phyloP scores from a whole-genome alignment of 1,140 invertebrate genomes.

The Holotrichia oblita region DNA sequence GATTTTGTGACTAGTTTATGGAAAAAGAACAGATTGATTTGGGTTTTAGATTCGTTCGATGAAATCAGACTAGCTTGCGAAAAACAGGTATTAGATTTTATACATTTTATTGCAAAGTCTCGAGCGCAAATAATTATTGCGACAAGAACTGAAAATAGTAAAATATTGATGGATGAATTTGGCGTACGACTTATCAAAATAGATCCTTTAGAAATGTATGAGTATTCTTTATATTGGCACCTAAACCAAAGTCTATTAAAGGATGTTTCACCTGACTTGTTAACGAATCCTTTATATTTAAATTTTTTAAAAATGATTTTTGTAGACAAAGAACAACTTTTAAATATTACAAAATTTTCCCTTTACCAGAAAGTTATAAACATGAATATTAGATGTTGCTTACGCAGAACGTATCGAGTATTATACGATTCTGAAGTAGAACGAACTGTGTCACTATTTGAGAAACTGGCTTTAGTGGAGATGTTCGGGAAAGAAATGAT shows the following conservation, averaged over 20 bases:
- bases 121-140: background rate
- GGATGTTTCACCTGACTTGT: background rate
- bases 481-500: background rate
- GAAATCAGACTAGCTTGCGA: background rate
- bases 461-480: background rate
- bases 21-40: background rate
- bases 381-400: background rate
- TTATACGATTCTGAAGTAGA: background rate
- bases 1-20: background rate
- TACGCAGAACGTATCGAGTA: background rate
- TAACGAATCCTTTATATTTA: background rate
- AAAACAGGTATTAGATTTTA: conserved; percentile 9
- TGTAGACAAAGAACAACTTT: background rate
- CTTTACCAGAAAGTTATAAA: background rate
- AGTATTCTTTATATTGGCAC: background rate
- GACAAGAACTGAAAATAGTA: background rate
- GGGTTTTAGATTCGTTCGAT: background rate
- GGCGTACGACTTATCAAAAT: background rate
- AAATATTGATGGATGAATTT: background rate
- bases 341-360: background rate
- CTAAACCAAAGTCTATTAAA: background rate
- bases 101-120: background rate
- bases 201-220: background rate
- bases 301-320: background rate
- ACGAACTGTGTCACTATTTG: background rate